Base-by-base conservation (phyloP, 1,140 invertebrate species). In the Galleria mellonella region DNA sequence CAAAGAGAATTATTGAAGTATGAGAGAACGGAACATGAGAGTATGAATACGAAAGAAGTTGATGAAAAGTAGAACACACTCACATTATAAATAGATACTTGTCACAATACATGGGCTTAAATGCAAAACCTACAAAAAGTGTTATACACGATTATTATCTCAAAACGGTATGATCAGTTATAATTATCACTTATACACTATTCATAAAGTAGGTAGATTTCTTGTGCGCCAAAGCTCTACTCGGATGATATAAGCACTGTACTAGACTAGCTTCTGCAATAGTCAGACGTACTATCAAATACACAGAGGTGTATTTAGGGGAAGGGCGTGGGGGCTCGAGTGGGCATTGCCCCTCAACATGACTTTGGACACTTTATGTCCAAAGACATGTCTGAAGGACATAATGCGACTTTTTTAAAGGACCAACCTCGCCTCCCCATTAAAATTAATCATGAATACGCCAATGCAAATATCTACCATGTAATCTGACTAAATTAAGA, bases 181-280 rank as follows among this genome's bases (percentile, higher is more conserved):
- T 65, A 72, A 65, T 57, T 76, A 74, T 58, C 51, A 67, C 77
- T 79, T 81, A 79, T 44, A 66, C 62, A 62, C 78, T 83, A 83
- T 75, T 47, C 59, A 75, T 66, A 72, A 69, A 48, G 47, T 70
- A 72, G 43, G 47, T 59, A 58, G 57, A 63, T 67, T 31, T 37
- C 55, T 83, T 82, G 81, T 84, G 81, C 81, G 76, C 71, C 73
- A 72, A 84, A 84, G 77, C 81, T 76, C 74, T 81, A 78, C 72
- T 48, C 54, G 57, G 60, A 72, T 72, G 63, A 76, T 70, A 69
- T 57, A 78, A 81, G 76, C 74, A 54, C 60, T 65, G 51, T 23
- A 41, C 41, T 17, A 47, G 47, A 44, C 27, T 48, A 45, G 44
- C 47, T 53, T 51, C 56, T 55, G 56, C 60, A 48, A 55, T 47